Base-by-base conservation (phyloP, 2,797 vertebrate species). In the Limnodromus scolopaceus region DNA sequence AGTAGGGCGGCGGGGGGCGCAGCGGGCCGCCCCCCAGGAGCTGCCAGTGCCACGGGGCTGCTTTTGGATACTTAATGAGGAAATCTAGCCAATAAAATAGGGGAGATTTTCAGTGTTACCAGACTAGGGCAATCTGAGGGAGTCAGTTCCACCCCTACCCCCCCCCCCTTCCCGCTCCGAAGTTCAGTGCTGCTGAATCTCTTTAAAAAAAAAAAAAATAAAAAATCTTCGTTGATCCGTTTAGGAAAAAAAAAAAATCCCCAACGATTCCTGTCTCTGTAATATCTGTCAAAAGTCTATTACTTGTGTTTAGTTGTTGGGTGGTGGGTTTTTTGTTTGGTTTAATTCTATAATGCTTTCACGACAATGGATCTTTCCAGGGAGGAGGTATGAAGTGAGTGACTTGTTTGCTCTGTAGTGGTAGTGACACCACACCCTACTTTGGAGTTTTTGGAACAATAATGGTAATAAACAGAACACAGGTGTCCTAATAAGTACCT, bases 311-410 rank as follows among this genome's bases (percentile, higher is more conserved):
- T 19, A 14, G 36, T 39, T 19, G 36, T 63, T 63, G 17, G 34
- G 57, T 19, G 12, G 19, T 30, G 38, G 28, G 25, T 3, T 20
- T 41, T 38, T 32, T 39, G 38, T 39, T 25, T 16, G 25, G 38
- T 48, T 18, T 11, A 46, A 7, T 20, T 30, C 22, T 43, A 0
- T 3, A 8, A 2, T 12, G 14, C 17, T 15, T 51, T 85, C 7
- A 24, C 54, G 41, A 24, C 11, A 30, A 14, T 32, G 27, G 25
- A 6, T 25, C 17, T 51, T 77, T 30, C 30, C 10, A 55, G 38
- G 41, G 43, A 41, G 41, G 27, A 54, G 4, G 1, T 36, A 4
- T 8, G 51, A 39, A 51, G 48, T 34, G 13, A 8, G 3, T 1
- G 0, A 23, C 22, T 46, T 23, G 45, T 38, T 64, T 49, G 13